phyloP scores from a whole-genome alignment of 2,113 vertebrate species.

The Seriola rivoliana region DNA sequence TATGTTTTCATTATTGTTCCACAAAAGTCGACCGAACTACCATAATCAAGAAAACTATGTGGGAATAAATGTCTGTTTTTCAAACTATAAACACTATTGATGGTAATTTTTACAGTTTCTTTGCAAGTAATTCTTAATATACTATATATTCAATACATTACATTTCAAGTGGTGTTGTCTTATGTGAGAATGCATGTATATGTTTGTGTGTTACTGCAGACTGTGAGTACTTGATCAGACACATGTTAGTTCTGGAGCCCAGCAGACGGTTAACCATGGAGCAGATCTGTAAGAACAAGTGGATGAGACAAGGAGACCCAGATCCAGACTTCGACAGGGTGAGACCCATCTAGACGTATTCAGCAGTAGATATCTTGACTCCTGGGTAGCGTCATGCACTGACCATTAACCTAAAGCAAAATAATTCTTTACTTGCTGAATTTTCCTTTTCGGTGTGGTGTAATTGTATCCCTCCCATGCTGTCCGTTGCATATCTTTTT shows the following conservation, averaged over 20 bases:
- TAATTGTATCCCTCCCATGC: no score
- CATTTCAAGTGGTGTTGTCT: neutral
- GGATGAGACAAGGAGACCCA: conserved; percentile 96
- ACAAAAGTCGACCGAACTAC: neutral
- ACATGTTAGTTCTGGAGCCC: conserved; percentile 98
- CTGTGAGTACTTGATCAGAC: conserved; percentile 98
- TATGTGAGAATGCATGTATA: neutral
- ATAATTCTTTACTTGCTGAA: neutral
- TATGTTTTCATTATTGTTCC: neutral
- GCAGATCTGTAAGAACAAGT: conserved; percentile 99
- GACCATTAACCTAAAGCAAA: neutral
- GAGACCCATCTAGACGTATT: conserved; percentile 68
- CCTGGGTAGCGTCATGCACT: neutral
- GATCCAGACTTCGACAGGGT: conserved; percentile 96
- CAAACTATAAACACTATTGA: neutral
- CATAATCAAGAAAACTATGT: neutral
- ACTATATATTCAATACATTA: neutral
- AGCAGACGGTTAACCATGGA: conserved; percentile 96
- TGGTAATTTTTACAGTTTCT: no score
- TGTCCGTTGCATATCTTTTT: no score
- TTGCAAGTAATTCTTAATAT: neutral
- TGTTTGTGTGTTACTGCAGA: conserved; percentile 83
- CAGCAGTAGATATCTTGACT: neutral
- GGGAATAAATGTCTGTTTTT: neutral
- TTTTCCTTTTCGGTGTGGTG: neutral